Percentiles rank a stretch among this genome's conserved stretches.
phyloP scores from a whole-genome alignment of 2,113 vertebrate genomes.

The Xiphorhynchus elegans region DNA sequence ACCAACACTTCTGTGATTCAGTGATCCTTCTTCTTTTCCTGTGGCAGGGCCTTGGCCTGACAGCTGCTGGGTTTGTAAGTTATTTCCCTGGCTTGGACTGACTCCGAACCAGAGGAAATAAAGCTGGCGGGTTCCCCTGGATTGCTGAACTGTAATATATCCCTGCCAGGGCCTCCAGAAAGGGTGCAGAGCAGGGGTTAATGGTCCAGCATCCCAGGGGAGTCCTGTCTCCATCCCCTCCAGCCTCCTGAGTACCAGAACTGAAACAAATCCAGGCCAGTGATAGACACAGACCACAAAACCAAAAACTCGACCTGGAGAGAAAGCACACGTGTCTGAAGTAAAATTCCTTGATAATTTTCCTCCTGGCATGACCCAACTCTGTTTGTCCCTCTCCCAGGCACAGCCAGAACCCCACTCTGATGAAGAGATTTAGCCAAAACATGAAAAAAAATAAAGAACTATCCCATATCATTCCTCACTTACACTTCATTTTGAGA shows the following conservation, averaged over 20 bases:
- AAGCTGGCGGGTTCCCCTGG: not conserved
- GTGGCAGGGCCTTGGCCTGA: not conserved
- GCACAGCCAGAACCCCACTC: not conserved
- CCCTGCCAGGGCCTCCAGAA: not conserved
- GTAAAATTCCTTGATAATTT: not conserved
- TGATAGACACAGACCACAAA: not conserved
- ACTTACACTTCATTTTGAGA: not conserved
- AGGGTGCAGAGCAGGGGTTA: not conserved
- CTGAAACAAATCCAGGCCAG: not conserved
- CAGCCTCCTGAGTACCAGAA: not conserved
- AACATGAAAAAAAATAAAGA: not conserved
- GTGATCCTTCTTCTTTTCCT: not conserved
- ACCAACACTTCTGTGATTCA: not conserved
- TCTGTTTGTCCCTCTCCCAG: not conserved
- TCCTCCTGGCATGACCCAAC: not conserved
- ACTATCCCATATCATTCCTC: not conserved
- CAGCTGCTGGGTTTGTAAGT: conserved; percentile 14
- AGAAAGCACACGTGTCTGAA: not conserved
- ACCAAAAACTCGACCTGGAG: not conserved
- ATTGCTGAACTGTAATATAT: rapidly evolving
- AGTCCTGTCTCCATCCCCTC: not conserved
- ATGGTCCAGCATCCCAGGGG: not conserved
- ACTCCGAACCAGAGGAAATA: not conserved
- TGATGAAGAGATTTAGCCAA: not conserved
- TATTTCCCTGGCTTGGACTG: not conserved